Conservation (phyloP, 2,113 vertebrate species). For the Cryptomyrus ogoouensis region DNA sequence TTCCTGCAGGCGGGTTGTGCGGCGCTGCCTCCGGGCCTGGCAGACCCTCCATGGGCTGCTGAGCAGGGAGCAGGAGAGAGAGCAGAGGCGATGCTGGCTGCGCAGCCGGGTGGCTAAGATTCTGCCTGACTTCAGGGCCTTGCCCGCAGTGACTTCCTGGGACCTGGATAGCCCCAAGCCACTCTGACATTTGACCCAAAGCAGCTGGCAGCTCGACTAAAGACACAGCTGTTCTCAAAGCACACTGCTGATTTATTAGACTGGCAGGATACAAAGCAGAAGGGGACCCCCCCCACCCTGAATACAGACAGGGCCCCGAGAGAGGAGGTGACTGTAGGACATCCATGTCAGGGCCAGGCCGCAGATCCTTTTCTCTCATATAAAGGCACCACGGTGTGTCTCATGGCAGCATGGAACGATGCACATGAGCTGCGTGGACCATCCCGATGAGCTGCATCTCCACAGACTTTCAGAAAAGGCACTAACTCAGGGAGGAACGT, state of each 20-base stretch:
- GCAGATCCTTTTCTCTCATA: background rate
- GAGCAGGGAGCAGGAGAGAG: conserved; percentile 66
- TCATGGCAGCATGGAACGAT: background rate
- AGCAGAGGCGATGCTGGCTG: conserved; percentile 67
- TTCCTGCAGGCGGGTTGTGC: conserved; percentile 59
- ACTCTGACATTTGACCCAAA: background rate
- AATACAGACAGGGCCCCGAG: background rate
- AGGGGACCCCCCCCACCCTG: background rate
- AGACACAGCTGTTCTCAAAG: background rate
- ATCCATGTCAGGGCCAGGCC: background rate
- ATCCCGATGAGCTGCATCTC: background rate
- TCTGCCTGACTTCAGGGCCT: conserved; percentile 70
- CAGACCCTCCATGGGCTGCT: conserved; percentile 56
- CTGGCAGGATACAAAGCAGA: conserved; percentile 3
- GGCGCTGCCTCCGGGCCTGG: conserved; percentile 66
- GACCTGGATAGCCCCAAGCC: background rate
- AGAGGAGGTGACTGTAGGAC: background rate
- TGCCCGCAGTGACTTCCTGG: conserved; percentile 18
- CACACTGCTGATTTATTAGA: conserved; percentile 9
- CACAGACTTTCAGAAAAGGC: conserved; percentile 5
- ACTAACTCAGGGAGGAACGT: background rate
- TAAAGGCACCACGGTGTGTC: background rate
- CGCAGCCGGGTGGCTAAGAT: conserved; percentile 75
- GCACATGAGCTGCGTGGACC: background rate
- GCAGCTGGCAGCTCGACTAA: background rate